Evolutionary conservation across 2,888 invertebrate genomes (phyloP), one percentile per base, ranked within the genome.

Genomic region (Acrobasis consociella): DNA sequence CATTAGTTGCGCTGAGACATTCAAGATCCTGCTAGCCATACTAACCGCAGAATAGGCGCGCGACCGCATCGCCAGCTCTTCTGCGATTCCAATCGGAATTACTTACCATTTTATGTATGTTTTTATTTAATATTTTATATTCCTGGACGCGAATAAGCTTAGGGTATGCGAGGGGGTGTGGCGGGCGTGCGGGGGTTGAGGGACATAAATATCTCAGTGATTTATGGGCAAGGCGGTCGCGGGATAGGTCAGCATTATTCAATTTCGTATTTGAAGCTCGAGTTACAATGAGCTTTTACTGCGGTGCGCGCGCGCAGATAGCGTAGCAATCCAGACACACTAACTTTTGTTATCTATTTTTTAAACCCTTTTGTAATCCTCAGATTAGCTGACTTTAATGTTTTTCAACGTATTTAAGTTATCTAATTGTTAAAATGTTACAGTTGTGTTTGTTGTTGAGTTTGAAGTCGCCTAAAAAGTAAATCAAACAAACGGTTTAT

Each of bases 211-310:
- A 92, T 92, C 91, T 90, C 83, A 81, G 90, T 92, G 91, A 92
- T 91, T 92, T 92, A 92, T 87, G 91, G 80, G 75, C 83, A 81
- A 87, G 86, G 89, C 87, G 91, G 92, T 89, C 91, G 91, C 90
- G 87, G 91, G 91, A 92, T 92, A 92, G 92, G 92, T 92, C 91
- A 91, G 91, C 90, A 91, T 92, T 91, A 91, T 92, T 91, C 91
- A 91, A 91, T 91, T 92, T 91, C 90, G 90, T 91, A 91, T 92
- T 92, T 90, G 90, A 91, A 85, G 83, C 86, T 91, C 89, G 83
- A 80, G 86, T 91, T 91, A 91, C 92, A 91, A 91, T 90, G 89
- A 91, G 91, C 87, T 91, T 89, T 91, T 89, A 91, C 89, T 84
- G 85, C 82, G 80, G 81, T 76, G 85, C 84, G 86, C 82, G 81